Conservation (phyloP, 1,140 invertebrate species). For the Zophobas morio region DNA sequence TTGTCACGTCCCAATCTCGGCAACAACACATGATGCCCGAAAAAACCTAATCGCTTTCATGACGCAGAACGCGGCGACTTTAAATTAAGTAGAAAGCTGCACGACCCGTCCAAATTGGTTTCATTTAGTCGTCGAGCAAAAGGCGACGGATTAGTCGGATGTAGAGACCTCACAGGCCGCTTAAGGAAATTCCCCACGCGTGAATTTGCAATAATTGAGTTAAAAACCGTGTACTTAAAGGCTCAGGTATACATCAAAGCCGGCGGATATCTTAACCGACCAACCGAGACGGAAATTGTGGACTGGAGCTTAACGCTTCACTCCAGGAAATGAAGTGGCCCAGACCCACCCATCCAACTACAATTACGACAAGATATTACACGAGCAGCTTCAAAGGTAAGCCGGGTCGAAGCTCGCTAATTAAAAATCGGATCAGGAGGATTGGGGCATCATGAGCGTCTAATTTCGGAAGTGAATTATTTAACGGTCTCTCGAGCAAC, state of each 20-base stretch:
- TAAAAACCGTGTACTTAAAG: slow-evolving; percentile 42
- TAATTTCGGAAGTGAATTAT: slow-evolving; percentile 15
- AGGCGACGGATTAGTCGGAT: background rate
- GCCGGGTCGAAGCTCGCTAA: slow-evolving; percentile 23
- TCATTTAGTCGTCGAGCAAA: background rate
- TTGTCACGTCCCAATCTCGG: slow-evolving; percentile 3
- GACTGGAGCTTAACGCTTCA: slow-evolving; percentile 55
- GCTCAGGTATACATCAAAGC: slow-evolving; percentile 42
- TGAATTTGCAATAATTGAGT: slow-evolving; percentile 34
- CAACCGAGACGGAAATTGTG: slow-evolving; percentile 56
- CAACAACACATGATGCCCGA: background rate
- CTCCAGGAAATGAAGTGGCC: slow-evolving; percentile 59
- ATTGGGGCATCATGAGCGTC: slow-evolving; percentile 18
- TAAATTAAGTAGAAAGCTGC: background rate
- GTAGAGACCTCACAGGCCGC: background rate
- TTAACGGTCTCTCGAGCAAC: background rate
- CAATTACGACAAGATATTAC: slow-evolving; percentile 39
- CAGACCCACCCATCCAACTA: slow-evolving; percentile 49
- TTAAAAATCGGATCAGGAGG: slow-evolving; percentile 30
- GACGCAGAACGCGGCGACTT: background rate
- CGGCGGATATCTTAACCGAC: slow-evolving; percentile 45
- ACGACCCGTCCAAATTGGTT: background rate
- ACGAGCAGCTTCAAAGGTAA: slow-evolving; percentile 31
- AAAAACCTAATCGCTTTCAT: background rate
- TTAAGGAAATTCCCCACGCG: slow-evolving; percentile 20